phyloP scores from a whole-genome alignment of 2,888 invertebrate genomes.

The Nymphalis urticae region DNA sequence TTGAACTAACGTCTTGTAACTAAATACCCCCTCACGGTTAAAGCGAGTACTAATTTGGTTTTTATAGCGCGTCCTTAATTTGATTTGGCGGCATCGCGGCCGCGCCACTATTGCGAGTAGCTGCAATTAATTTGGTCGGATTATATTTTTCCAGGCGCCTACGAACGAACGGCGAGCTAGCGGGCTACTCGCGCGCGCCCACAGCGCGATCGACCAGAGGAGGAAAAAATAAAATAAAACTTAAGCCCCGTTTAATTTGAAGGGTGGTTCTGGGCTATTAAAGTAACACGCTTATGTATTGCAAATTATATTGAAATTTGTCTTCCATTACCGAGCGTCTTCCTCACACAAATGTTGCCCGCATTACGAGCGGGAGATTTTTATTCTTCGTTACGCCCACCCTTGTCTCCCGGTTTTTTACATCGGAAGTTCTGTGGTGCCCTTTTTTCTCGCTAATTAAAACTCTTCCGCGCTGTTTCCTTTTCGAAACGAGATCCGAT shows the following conservation, averaged over 20 bases:
- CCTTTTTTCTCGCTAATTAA: constrained; percentile 81
- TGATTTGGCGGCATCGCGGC: constrained; percentile 82
- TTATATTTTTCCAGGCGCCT: constrained; percentile 77
- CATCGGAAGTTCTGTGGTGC: constrained; percentile 77
- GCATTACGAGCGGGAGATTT: constrained; percentile 79
- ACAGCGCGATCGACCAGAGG: constrained; percentile 59
- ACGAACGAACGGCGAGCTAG: constrained; percentile 49
- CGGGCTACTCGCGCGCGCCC: constrained; percentile 42
- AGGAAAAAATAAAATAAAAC: constrained; percentile 81
- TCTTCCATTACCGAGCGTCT: constrained; percentile 81
- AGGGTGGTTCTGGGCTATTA: constrained; percentile 83
- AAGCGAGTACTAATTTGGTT: constrained; percentile 83
- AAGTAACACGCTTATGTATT: constrained; percentile 83
- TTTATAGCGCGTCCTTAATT: constrained; percentile 82
- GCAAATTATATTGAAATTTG: constrained; percentile 83
- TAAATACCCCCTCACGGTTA: constrained; percentile 82
- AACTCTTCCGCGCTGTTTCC: constrained; percentile 82
- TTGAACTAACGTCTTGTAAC: constrained; percentile 83
- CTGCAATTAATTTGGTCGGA: constrained; percentile 81
- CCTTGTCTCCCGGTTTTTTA: constrained; percentile 80
- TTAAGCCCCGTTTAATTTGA: constrained; percentile 83
- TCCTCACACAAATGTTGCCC: constrained; percentile 82
- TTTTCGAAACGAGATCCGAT: constrained; percentile 79
- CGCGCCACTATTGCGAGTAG: constrained; percentile 78
- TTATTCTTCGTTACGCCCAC: constrained; percentile 77